phyloP scores from a whole-genome alignment of 2,888 invertebrate species.

The Orthonevra nobilis region DNA sequence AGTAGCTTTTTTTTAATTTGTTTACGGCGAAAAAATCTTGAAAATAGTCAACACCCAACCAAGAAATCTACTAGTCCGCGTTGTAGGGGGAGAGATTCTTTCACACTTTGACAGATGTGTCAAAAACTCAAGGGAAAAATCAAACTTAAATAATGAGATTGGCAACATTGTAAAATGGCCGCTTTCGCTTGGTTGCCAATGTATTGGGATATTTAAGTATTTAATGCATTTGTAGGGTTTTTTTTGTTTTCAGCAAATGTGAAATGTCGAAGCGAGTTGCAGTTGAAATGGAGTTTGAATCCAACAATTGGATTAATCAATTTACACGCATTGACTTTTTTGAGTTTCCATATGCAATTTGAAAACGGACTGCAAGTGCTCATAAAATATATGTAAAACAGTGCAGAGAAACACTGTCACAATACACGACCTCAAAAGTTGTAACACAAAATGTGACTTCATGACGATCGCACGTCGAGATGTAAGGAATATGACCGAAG shows the following conservation, averaged over 20 bases:
- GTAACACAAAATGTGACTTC: too few relatives aligned
- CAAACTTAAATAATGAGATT: too few relatives aligned
- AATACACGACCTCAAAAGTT: too few relatives aligned
- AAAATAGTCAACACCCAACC: constrained; percentile 70
- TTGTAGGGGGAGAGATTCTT: constrained; percentile 40
- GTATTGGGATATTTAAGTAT: constrained; percentile 28
- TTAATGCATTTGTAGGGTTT: constrained; percentile 28
- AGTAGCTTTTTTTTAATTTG: constrained; percentile 52
- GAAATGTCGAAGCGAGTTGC: background rate
- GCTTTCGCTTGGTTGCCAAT: constrained; percentile 47
- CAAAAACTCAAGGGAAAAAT: constrained; percentile 34
- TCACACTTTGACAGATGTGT: constrained; percentile 35
- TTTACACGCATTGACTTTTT: background rate
- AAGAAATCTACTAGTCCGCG: constrained; percentile 28
- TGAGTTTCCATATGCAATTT: background rate
- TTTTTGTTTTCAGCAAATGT: background rate
- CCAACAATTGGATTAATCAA: too few relatives aligned
- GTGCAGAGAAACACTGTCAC: too few relatives aligned
- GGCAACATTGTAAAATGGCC: constrained; percentile 63
- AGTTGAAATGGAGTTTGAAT: background rate
- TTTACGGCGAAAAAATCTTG: constrained; percentile 59
- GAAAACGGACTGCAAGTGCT: too few relatives aligned
- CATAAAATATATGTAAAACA: too few relatives aligned
- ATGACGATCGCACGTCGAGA: too few relatives aligned
- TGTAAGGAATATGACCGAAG: too few relatives aligned